Evolutionary conservation across 2,113 vertebrate genomes (phyloP).

Genomic region (Etheostoma spectabile): DNA sequence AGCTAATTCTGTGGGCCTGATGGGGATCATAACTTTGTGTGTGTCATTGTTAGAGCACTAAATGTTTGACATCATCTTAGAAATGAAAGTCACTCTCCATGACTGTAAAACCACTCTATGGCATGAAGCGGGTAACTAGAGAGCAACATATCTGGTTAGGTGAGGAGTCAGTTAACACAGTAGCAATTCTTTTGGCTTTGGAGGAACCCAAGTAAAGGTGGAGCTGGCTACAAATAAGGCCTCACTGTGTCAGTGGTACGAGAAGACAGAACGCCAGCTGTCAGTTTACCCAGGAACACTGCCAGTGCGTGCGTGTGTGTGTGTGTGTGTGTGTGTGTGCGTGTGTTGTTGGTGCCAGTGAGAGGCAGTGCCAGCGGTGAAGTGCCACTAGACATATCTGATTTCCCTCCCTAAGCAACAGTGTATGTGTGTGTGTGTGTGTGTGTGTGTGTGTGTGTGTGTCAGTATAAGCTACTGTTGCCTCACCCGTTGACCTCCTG

Average conservation of each 20-base stretch:
- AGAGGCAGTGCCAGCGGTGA: slow-evolving; percentile 62
- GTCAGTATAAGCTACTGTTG: slow-evolving; percentile 14
- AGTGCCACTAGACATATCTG: slow-evolving; percentile 66
- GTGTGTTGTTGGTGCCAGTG: slow-evolving; percentile 54
- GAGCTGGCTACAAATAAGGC: slow-evolving; percentile 52
- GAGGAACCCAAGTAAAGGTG: slow-evolving; percentile 68
- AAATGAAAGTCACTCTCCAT: slow-evolving; percentile 28
- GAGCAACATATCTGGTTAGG: slow-evolving; percentile 68
- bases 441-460: slow-evolving; percentile 19
- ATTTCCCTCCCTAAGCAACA: slow-evolving; percentile 55
- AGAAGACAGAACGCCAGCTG: slow-evolving; percentile 72
- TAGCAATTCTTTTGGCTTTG: slow-evolving; percentile 55
- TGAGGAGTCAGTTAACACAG: slow-evolving; percentile 75
- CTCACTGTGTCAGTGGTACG: slow-evolving; percentile 61
- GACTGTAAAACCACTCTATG: slow-evolving; percentile 46
- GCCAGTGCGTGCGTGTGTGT: slow-evolving; percentile 56
- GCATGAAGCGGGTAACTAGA: slow-evolving; percentile 67
- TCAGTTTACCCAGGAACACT: slow-evolving; percentile 68
- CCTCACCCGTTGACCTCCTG: slow-evolving; percentile 24
- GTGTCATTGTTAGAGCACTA: slow-evolving; percentile 17
- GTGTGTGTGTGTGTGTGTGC: slow-evolving; percentile 17
- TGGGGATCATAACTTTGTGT: slow-evolving; percentile 39
- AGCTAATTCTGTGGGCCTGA: slow-evolving; percentile 29
- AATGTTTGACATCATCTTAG: slow-evolving; percentile 49
- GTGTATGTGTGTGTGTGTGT: slow-evolving; percentile 21